phyloP scores from a whole-genome alignment of 2,888 invertebrate genomes.

The Cantharis flavilabris region DNA sequence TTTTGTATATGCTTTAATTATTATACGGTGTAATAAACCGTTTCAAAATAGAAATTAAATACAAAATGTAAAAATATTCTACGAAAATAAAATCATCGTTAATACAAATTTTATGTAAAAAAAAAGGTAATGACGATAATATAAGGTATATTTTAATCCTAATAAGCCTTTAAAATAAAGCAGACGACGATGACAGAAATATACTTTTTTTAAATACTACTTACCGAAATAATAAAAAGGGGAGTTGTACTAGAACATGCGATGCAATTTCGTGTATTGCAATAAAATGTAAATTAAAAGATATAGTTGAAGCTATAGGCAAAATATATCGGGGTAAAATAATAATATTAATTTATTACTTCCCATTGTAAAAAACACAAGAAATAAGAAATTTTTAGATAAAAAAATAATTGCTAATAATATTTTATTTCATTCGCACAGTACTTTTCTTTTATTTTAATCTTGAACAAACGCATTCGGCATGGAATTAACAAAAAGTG shows the following conservation, averaged over 20 bases:
- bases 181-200: neutral
- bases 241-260: neutral
- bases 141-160: neutral
- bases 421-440: neutral
- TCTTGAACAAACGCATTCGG: neutral
- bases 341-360: neutral
- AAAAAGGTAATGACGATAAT: neutral
- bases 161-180: neutral
- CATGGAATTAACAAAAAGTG: too few relatives aligned
- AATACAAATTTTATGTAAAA: too few relatives aligned
- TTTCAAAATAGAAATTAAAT: neutral
- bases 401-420: neutral
- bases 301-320: neutral
- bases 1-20: neutral
- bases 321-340: neutral
- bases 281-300: neutral
- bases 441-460: neutral
- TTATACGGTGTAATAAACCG: neutral
- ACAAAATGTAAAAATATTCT: neutral
- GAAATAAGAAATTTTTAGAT: neutral
- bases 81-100: neutral
- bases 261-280: neutral
- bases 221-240: neutral
- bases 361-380: neutral
- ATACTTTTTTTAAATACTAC: neutral